Evolutionary conservation across 2,888 invertebrate genomes (phyloP), one percentile per base, ranked within the genome.

Genomic region (Shargacucullia verbasci): DNA sequence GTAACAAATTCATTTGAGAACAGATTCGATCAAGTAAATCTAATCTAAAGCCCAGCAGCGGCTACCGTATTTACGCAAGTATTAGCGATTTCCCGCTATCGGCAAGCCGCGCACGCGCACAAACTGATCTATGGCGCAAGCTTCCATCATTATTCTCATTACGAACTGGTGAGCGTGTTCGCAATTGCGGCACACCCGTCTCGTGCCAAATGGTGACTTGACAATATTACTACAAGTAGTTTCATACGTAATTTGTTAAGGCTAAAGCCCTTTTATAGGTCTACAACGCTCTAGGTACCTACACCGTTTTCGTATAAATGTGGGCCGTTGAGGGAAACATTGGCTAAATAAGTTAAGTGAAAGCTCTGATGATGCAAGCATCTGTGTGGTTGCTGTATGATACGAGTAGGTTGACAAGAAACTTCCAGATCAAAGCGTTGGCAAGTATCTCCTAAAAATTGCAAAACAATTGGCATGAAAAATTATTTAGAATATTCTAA

Each of bases 31-130:
- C 73, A 65, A 75, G 71, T 80, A 65, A 79, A 81, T 81, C 79
- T 82, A 81, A 83, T 80, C 78, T 80, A 59, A 79, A 77, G 76
- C 76, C 78, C 73, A 74, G 79, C 73, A 75, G 78, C 73, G 64
- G 82, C 89, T 90, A 85, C 85, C 79, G 86, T 82, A 86, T 89
- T 93, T 92, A 91, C 92, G 93, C 92, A 93, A 93, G 90, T 85
- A 85, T 83, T 79, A 82, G 81, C 84, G 86, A 87, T 88, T 89
- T 88, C 84, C 85, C 86, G 85, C 85, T 82, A 89, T 88, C 89
- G 85, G 80, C 84, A 85, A 78, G 79, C 86, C 48, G 84, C 81
- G 88, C 89, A 86, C 91, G 89, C 89, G 88, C 83, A 70, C 75
- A 70, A 80, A 73, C 82, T 82, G 86, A 85, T 86, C 81, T 84